Evolutionary conservation across 2,113 vertebrate species (phyloP).

Genomic region (Syngnathus typhle): DNA sequence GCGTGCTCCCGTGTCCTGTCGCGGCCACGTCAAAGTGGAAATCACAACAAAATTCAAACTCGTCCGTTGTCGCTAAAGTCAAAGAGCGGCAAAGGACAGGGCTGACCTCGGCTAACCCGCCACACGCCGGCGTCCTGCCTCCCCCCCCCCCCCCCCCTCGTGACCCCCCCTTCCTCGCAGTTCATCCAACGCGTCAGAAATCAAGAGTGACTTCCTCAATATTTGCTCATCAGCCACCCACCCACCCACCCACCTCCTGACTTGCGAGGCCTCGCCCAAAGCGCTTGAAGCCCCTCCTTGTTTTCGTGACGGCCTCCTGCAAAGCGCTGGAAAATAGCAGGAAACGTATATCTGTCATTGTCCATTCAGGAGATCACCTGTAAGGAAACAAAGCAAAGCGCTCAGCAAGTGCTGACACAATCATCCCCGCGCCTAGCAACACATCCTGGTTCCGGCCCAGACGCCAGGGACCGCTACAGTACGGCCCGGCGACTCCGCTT

Average conservation of each 20-base stretch:
- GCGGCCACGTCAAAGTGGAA: constrained; percentile 18
- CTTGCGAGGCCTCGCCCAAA: constrained; percentile 39
- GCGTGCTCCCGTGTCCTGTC: constrained; percentile 24
- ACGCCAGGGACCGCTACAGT: constrained; percentile 68
- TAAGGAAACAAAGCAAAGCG: constrained; percentile 71
- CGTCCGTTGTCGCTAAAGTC: constrained; percentile 35
- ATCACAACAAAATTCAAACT: constrained; percentile 12
- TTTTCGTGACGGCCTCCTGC: constrained; percentile 61
- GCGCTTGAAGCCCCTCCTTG: constrained; percentile 47
- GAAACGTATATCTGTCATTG: constrained; percentile 77
- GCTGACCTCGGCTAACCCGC: constrained; percentile 55
- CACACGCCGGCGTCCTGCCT: constrained; percentile 49
- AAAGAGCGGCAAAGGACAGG: constrained; percentile 61
- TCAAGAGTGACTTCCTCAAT: constrained; percentile 66
- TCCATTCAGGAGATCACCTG: constrained; percentile 76
- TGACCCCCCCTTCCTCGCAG: constrained; percentile 46
- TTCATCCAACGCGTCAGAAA: constrained; percentile 68
- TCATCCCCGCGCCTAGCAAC: constrained; percentile 71
- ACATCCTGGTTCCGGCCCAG: constrained; percentile 74
- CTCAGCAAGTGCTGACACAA: constrained; percentile 74
- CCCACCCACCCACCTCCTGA: constrained; percentile 3
- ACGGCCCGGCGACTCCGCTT: constrained; percentile 60
- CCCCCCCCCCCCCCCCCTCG: constrained; percentile 37
- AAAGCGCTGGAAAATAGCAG: constrained; percentile 69
- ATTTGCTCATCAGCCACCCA: constrained; percentile 46